phyloP scores from a whole-genome alignment of 2,797 vertebrate genomes.

The Eremophila alpestris region DNA sequence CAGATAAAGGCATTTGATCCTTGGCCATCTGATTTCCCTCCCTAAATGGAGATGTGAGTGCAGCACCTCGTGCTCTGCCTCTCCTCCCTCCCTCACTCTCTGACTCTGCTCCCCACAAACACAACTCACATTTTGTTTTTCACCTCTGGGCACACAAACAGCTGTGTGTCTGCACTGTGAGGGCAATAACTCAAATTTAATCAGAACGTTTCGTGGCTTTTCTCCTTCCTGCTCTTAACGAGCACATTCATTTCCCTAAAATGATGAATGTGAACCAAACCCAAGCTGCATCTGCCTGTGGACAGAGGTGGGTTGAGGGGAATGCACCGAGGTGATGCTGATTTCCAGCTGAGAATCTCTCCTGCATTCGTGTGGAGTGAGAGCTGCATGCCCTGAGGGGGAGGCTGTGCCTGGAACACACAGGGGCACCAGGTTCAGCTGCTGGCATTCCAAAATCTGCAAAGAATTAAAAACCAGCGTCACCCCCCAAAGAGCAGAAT shows the following conservation, averaged over 20 bases:
- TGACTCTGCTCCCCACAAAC: neutral
- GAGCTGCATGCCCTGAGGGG: too few species aligned
- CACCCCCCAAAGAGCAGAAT: neutral
- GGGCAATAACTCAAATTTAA: neutral
- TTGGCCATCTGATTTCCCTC: neutral
- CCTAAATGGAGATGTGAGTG: neutral
- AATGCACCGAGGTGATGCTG: neutral
- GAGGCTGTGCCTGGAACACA: neutral
- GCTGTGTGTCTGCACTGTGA: neutral
- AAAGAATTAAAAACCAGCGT: neutral
- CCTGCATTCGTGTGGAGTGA: neutral
- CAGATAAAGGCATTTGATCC: neutral
- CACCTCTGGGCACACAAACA: neutral
- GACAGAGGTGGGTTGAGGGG: neutral
- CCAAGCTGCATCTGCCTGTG: neutral
- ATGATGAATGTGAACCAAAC: neutral
- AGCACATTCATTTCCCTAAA: neutral
- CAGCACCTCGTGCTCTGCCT: neutral
- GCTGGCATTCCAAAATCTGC: neutral
- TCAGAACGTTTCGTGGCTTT: neutral
- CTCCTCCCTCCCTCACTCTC: neutral
- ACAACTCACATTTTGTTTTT: neutral
- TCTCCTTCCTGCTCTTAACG: neutral
- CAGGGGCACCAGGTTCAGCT: neutral
- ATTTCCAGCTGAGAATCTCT: neutral